These are phyloP conservation scores for Hemithea aestivaria DNA, from an alignment of 2,888 invertebrate genomes.

Conservation along the genomic window DNA sequence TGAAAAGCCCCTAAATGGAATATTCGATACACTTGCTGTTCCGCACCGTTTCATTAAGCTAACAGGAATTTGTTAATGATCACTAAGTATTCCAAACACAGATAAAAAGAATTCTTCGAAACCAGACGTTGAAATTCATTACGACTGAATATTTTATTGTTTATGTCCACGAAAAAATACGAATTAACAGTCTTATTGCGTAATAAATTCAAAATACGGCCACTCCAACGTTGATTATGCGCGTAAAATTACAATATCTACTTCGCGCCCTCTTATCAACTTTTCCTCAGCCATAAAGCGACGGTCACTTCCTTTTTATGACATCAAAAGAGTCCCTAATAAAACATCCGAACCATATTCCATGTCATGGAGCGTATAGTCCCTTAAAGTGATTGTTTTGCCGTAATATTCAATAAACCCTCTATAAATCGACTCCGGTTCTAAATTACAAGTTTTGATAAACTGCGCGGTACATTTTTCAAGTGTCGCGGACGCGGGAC, in stretches of 20 bases:
- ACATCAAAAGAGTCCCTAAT: constrained; percentile 16
- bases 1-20: constrained; percentile 39
- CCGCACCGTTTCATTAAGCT: constrained; percentile 24
- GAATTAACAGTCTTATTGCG: constrained; percentile 16
- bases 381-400: constrained; percentile 21
- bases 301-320: constrained; percentile 23
- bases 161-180: constrained; percentile 13
- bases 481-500: constrained; percentile 28
- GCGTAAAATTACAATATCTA: constrained; percentile 20
- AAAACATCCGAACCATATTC: constrained; percentile 17
- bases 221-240: constrained; percentile 14
- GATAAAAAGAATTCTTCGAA: constrained; percentile 4
- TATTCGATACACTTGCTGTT: constrained; percentile 33
- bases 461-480: constrained; percentile 34
- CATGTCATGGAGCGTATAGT: constrained; percentile 7
- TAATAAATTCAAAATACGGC: constrained; percentile 17
- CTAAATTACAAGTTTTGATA: constrained; percentile 37
- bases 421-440: constrained; percentile 33
- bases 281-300: constrained; percentile 20
- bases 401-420: constrained; percentile 31
- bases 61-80: constrained; percentile 20
- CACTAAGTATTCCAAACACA: constrained; percentile 1
- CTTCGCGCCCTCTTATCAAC: constrained; percentile 19
- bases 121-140: constrained; percentile 3
- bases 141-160: constrained; percentile 8